Conservation (phyloP, 2,888 invertebrate genomes). For the Campoplex capitator region DNA sequence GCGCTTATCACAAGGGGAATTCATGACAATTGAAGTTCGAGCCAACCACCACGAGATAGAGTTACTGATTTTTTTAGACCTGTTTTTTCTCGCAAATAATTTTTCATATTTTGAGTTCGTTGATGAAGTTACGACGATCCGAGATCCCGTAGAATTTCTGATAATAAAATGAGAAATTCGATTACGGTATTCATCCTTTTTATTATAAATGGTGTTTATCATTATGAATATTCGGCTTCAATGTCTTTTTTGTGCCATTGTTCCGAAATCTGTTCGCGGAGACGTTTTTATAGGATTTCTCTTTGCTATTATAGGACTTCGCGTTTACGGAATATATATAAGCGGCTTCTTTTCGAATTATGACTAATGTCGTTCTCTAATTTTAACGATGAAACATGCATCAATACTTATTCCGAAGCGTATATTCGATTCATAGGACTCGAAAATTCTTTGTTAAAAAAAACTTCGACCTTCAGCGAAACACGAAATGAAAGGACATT, state of each 20-base stretch:
- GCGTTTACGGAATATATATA: not conserved
- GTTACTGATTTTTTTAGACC: not conserved
- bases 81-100: not conserved
- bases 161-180: not conserved
- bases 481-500: not conserved
- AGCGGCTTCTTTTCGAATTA: not conserved
- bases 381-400: not conserved
- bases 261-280: not conserved
- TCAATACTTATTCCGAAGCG: too few relatives aligned
- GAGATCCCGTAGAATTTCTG: not conserved
- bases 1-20: not conserved
- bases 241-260: not conserved
- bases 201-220: not conserved
- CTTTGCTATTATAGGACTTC: not conserved
- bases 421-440: not conserved
- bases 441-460: not conserved
- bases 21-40: not conserved
- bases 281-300: not conserved
- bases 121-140: not conserved
- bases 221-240: not conserved
- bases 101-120: not conserved
- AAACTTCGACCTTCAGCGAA: not conserved
- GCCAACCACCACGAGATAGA: slow-evolving; percentile 19
- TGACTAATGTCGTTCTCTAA: not conserved
- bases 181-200: not conserved